Base-by-base conservation (phyloP, 2,888 invertebrate genomes). In the Cordylochernes scorpioides region DNA sequence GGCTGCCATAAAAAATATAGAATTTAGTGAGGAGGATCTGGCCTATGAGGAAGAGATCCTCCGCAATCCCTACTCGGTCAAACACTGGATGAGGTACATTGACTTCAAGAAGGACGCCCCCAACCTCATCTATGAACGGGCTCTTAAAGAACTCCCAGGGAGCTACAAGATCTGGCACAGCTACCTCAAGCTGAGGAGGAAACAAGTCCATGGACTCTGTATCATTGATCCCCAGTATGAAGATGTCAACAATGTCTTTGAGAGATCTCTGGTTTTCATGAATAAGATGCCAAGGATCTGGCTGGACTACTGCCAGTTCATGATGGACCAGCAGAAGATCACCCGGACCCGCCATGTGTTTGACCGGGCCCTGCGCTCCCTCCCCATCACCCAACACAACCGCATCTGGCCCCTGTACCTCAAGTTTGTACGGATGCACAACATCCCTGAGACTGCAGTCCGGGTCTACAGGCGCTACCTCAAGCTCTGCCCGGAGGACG, bases 241-340 rank as follows among this genome's bases (percentile, higher is more conserved):
- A 51, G 74, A 84, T 58, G 75, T 88, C 0, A 91, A 88, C 50
- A 88, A 86, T 56, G 78, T 80, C 6, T 94, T 86, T 57, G 97
- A 99, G 55, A 61, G 97, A 36, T 71, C 88, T 3, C 58, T 99
- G 10, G 91, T 94, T 0, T 94, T 91, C 46, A 91, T 99, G 86
- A 88, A 97, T 51, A 99, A 19, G 67, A 99, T 99, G 97, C 97
- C 97, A 1, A 63, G 97, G 35, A 84, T 99, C 42, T 99, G 97
- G 97, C 71, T 94, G 63, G 91, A 94, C 51, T 99, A 94, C 51
- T 84, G 88, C 39, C 66, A 70, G 31, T 77, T 91, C 49, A 64
- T 97, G 54, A 75, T 82, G 26, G 67, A 72, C 42, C 88, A 91
- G 48, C 52, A 55, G n/a, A 70, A 70, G 48, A 73, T 97, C 26